Evolutionary conservation across 2,113 vertebrate genomes (phyloP).

Genomic region (Balaeniceps rex): DNA sequence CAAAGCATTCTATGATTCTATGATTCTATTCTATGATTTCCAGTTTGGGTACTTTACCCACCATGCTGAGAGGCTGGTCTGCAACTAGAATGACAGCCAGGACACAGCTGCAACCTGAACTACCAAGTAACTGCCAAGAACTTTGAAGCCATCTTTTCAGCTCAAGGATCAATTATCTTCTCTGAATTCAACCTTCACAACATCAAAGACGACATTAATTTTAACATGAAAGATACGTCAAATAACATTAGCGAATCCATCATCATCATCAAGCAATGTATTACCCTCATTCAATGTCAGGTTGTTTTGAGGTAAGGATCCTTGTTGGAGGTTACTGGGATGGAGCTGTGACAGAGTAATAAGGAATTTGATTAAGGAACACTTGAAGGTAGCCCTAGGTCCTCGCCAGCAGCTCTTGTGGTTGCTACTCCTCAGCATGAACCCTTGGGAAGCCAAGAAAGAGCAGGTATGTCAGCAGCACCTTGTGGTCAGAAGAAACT

Average conservation of each 20-base stretch:
- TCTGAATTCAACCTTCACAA: neutral
- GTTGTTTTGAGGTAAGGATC: neutral
- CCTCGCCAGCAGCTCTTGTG: neutral
- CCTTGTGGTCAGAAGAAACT: neutral
- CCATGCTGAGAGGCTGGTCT: neutral
- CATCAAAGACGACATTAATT: constrained; percentile 20
- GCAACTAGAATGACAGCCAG: neutral
- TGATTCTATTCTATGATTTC: too few species aligned
- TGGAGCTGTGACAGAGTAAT: neutral
- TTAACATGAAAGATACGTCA: constrained; percentile 7
- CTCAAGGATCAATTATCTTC: neutral
- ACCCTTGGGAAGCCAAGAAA: neutral
- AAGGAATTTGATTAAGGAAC: neutral
- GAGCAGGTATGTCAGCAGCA: neutral
- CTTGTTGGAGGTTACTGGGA: neutral
- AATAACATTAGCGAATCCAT: neutral
- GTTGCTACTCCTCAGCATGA: neutral
- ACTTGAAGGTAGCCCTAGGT: neutral
- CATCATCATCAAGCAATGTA: neutral
- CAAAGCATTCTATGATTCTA: too few species aligned
- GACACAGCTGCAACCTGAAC: neutral
- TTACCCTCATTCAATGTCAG: neutral
- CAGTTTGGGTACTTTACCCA: neutral
- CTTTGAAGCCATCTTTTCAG: neutral
- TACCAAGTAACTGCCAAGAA: neutral